A percentile compares a stretch with the other conserved stretches of the same genome.
Evolutionary conservation across 2,113 vertebrate genomes (phyloP).

Genomic region (Sardina pilchardus): DNA sequence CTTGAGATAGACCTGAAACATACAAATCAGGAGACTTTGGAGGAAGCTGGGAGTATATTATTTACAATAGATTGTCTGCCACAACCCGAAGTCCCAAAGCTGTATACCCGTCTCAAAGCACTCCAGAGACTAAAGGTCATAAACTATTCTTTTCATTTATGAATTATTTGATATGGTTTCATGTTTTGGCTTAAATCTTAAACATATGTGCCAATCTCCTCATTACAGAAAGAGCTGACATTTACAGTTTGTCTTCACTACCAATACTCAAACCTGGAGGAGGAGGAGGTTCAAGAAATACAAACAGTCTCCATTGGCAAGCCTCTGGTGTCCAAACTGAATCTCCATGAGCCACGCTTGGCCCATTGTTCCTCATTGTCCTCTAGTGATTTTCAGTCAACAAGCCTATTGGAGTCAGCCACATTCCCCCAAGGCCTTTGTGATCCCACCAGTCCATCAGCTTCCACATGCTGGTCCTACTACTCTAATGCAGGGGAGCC

Average conservation of each 20-base stretch:
- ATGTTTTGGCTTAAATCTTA: neutral
- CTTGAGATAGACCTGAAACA: constrained; percentile 79
- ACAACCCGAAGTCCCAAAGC: constrained; percentile 64
- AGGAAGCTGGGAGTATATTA: constrained; percentile 75
- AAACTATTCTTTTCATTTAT: neutral
- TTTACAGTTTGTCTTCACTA: constrained; percentile 82
- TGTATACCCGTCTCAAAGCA: constrained; percentile 77
- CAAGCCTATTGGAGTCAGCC: constrained; percentile 45
- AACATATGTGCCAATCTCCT: constrained; percentile 12
- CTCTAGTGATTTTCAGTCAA: constrained; percentile 49
- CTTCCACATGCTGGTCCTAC: constrained; percentile 45
- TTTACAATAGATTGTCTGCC: constrained; percentile 55
- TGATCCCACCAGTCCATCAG: constrained; percentile 30
- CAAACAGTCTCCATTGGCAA: constrained; percentile 73
- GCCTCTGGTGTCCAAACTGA: constrained; percentile 85
- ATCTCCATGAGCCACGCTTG: constrained; percentile 64
- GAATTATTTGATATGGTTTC: neutral
- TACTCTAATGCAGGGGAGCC: neutral
- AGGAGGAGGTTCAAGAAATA: constrained; percentile 77
- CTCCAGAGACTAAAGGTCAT: constrained; percentile 81
- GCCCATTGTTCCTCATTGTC: constrained; percentile 44
- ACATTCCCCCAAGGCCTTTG: constrained; percentile 47
- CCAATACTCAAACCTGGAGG: constrained; percentile 74
- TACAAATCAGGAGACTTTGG: constrained; percentile 76
- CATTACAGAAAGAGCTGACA: constrained; percentile 72